Base-by-base conservation (phyloP, 2,888 invertebrate genomes). In the Parnassius orleans region DNA sequence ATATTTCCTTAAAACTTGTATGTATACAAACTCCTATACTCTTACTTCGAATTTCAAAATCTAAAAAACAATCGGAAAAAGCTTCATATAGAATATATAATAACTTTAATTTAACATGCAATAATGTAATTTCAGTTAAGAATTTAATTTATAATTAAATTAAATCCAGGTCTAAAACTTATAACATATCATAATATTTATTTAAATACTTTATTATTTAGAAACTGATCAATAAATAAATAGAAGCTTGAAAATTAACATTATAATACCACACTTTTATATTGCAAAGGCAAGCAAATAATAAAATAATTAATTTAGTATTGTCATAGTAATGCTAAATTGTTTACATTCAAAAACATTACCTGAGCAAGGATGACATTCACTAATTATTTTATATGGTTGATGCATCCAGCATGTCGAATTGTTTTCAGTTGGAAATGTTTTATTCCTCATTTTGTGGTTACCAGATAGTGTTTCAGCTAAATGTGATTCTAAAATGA, bases 341-440 rank as follows among this genome's bases (percentile, higher is more conserved):
- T 24, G 24, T 24, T 24, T 33, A 33, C 33, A 33, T 7, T 7
- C 7, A 33, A 7, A 33, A 33, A 42, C 3, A 46, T 68, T 88
- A 95, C 95, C 95, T 80, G 95, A 94, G 83, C 97, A 97, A n/a
- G 96, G 96, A 86, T 96, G 95, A 74, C 97, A 97, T 83, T 96
- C 95, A 72, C 93, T 94, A 19, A 95, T 90, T 19, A 97, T 92
- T 67, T 94, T 93, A 72, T 93, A 96, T 15, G 94, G 92, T 78
- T 97, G 96, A 66, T 93, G 93, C 57, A 93, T 87, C 93, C 95
- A 95, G 79, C 97, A 97, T 10, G 95, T 95, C 0, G 95, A 95
- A 79, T 96, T 96, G 71, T 95, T 95, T 80, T 95, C 95, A 12
- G 95, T 93, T 10, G 95, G 92, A 79, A 95, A 95, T 44, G 93